Evolutionary conservation across 2,888 invertebrate species (phyloP), one percentile per base, ranked within the genome.

Genomic region (Nymphalis polychloros): DNA sequence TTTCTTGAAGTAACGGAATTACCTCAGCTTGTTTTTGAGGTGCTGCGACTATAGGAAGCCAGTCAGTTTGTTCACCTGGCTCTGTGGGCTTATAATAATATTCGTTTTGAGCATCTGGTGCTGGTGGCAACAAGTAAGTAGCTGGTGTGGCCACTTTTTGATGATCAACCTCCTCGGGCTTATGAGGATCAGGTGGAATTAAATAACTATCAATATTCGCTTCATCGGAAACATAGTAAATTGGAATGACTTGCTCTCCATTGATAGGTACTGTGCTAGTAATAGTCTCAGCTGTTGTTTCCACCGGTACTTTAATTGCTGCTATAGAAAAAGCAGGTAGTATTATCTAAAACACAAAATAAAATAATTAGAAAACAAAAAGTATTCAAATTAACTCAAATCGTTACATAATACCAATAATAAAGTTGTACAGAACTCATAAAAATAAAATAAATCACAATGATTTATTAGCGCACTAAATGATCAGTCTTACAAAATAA

Each of bases 111-210:
- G 82, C 67, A 79, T 77, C 52, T 16, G 64, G 72, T 16, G 72
- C 63, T 0, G 92, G 92, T 50, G 92, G 92, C 59, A 89, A 68
- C 19, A 92, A 80, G 72, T 86, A 87, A 0, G 90, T 87, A 0
- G 87, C 86, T n/a, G 87, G 89, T 55, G 86, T 84, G 0, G 77
- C 79, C 31, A 81, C 70, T 3, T 73, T 74, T 57, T 84, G 86
- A 1, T 82, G 73, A 50, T 80, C 70, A 27, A 80, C 74, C 72
- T 85, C 84, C 55, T 80, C 82, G 10, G 81, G 78, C 57, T 79
- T 81, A 59, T 89, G 82, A 27, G 84, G 80, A 62, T 84, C 81
- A 2, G 88, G 87, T 23, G 89, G 88, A 52, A 87, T 76, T 1
- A 88, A 78, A 71, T 90, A 90, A 67, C 86, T 88, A 66, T 90